These are phyloP conservation scores for Aplysina aerophoba DNA, from an alignment of 37 sponge, comb jelly and placozoan species.

Conservation along the genomic window DNA sequence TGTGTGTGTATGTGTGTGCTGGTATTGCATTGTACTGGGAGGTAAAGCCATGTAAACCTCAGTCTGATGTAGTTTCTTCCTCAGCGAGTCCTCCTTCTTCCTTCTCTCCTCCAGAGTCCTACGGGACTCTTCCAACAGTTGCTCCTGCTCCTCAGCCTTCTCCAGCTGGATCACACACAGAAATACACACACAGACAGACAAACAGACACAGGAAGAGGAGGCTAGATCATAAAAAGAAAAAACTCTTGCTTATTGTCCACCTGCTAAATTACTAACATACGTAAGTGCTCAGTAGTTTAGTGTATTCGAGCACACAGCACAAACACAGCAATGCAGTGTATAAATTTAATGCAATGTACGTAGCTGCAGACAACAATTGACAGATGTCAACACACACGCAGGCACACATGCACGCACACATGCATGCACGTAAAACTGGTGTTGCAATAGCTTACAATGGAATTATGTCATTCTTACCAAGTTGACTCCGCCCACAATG, in stretches of 20 bases:
- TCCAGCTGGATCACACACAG: conserved; percentile 66
- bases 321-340: no score
- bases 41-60: conserved; percentile 31
- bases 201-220: no score
- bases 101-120: conserved; percentile 79
- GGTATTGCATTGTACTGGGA: not conserved
- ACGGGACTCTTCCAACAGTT: conserved; percentile 87
- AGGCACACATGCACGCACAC: no score
- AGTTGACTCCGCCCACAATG: conserved; percentile 96
- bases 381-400: no score
- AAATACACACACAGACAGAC: not conserved
- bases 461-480: conserved; percentile 51
- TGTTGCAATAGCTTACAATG: not conserved
- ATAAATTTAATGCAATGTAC: no score
- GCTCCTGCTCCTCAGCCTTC: conserved; percentile 95
- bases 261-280: no score
- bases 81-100: conserved; percentile 74
- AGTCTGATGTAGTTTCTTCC: conserved; percentile 66
- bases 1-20: no score
- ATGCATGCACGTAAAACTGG: not conserved
- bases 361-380: no score
- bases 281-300: no score
- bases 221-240: no score
- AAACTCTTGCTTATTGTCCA: no score
- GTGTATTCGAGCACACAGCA: no score